Conservation (phyloP, 1,140 invertebrate genomes). For the Parapsyche elsis region DNA sequence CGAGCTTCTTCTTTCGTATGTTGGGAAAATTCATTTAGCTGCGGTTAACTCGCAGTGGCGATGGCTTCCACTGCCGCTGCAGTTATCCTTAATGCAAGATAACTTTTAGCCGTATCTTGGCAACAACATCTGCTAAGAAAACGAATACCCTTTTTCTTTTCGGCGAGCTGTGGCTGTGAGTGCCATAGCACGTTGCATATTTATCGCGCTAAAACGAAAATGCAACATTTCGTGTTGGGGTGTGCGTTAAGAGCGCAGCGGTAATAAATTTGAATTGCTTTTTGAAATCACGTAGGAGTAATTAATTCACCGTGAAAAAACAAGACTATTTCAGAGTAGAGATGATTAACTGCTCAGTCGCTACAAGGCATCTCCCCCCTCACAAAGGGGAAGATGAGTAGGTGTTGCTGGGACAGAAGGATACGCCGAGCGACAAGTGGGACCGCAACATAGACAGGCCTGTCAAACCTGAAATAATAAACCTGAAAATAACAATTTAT, state of each 20-base stretch:
- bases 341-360: slow-evolving; percentile 36
- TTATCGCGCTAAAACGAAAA: neutral
- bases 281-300: slow-evolving; percentile 22
- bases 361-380: neutral
- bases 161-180: neutral
- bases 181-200: neutral
- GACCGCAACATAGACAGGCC: neutral
- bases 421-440: slow-evolving; percentile 32
- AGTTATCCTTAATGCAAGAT: neutral
- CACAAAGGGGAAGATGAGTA: slow-evolving; percentile 30
- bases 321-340: slow-evolving; percentile 6
- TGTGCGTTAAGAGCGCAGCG: neutral
- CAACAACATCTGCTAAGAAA: neutral
- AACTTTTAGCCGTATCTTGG: neutral
- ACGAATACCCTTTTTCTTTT: neutral
- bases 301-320: slow-evolving; percentile 34
- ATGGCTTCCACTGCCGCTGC: neutral
- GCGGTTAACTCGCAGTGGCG: slow-evolving; percentile 12
- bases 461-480: neutral
- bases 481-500: too few species aligned
- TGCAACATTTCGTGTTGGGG: neutral
- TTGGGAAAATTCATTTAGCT: slow-evolving; percentile 34
- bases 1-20: slow-evolving; percentile 1
- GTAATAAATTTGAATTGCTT: slow-evolving; percentile 8
- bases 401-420: slow-evolving; percentile 27